Evolutionary conservation across 2,888 invertebrate genomes (phyloP), one percentile per base, ranked within the genome.

Genomic region (Lasioglossum lativentre): DNA sequence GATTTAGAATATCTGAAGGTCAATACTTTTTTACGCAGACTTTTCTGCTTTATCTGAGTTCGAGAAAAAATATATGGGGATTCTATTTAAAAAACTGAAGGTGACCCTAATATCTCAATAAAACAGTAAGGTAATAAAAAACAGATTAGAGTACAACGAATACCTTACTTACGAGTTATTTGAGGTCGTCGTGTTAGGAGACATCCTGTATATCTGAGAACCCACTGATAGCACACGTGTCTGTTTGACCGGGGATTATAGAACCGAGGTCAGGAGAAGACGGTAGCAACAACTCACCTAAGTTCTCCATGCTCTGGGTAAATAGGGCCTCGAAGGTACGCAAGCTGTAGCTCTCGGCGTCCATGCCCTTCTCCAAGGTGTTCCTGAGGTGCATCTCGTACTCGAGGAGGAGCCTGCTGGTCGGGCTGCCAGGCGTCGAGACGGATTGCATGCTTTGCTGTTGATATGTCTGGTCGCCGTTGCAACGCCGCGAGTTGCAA

Each of bases 351-450:
- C 98, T 98, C 95, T 99, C 98, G 12, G 98, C 98, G 93, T 99
- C 99, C 98, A 98, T 98, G 90, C 98, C 99, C 95, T 98, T 98
- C 88, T 98, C 98, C 87, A 99, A 96, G 0, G 98, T 98, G 94
- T 99, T 99, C 87, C 98, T 96, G 81, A 99, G 96, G 95, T 99
- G 98, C 98, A 98, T 98, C 96, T 99, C 99, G 93, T 99, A 99
- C 95, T 99, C 98, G 85, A 98, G 96, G 38, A 99, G 96, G 16
- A 99, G 96, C 40, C 98, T 96, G 91, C 98, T 97, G 76, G 98
- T 97, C 82, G 98, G 97, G 83, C 98, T 98, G 27, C 98, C 97
- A 0, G 98, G 97, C 0, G 97, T 97, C 38, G 97, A 89, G 8
- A 90, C 88, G 27, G 90, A 91, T 75, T 93, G 92, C 88, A 93